These are phyloP conservation scores for Meteorus cinctellus DNA, from an alignment of 2,888 invertebrate genomes.

Conservation along the genomic window DNA sequence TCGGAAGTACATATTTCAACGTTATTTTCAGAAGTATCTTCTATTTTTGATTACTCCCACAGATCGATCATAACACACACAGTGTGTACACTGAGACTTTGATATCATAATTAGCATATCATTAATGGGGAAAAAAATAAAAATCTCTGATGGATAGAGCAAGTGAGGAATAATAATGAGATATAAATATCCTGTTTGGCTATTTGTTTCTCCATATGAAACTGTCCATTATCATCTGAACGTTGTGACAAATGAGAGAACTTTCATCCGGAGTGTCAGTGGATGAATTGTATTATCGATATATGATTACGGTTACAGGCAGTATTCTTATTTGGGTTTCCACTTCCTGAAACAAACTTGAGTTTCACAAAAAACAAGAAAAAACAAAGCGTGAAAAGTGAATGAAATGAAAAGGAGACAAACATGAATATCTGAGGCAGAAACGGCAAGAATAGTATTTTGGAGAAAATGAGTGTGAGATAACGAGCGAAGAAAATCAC, in stretches of 20 bases:
- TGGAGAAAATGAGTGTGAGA: constrained; percentile 24
- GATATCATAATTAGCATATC: constrained; percentile 24
- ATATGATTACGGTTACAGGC: background rate
- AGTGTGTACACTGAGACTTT: background rate
- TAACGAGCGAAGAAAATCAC: constrained; percentile 19
- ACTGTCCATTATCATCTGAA: background rate
- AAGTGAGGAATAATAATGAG: background rate
- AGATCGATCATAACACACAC: constrained; percentile 7
- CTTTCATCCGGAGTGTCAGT: background rate
- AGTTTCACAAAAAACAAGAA: background rate
- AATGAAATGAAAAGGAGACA: constrained; percentile 23
- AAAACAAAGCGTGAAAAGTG: background rate
- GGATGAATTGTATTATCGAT: background rate
- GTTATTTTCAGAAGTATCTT: constrained; percentile 32
- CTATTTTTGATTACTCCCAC: constrained; percentile 48
- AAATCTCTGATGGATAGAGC: background rate
- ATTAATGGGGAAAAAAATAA: constrained; percentile 20
- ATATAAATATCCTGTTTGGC: background rate
- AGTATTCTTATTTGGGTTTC: background rate
- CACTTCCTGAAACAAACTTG: background rate
- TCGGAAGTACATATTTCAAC: background rate
- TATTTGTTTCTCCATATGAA: background rate
- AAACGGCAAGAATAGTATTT: background rate
- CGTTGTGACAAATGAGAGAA: background rate
- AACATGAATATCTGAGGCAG: constrained; percentile 36